These are phyloP conservation scores for Octodonta nipae DNA, from an alignment of 2,888 invertebrate genomes.

Conservation along the genomic window DNA sequence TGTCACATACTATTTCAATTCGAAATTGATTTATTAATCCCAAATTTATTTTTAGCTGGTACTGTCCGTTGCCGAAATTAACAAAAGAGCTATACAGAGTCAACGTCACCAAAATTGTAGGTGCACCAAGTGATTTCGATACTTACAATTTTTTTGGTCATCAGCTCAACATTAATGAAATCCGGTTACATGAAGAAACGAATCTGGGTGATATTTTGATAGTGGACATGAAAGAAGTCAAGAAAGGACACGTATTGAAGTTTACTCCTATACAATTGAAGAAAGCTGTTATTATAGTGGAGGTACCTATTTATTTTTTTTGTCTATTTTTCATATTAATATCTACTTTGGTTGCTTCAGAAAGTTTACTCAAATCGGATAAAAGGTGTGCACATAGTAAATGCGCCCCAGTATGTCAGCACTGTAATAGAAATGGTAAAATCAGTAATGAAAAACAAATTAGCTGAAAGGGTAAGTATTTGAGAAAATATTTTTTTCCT, in stretches of 20 bases:
- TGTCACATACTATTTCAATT: no score
- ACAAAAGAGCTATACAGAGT: slow-evolving; percentile 36
- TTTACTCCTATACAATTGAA: slow-evolving; percentile 34
- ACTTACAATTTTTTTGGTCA: slow-evolving; percentile 30
- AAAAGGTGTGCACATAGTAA: slow-evolving; percentile 36
- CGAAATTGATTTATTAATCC: no score
- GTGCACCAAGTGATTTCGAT: slow-evolving; percentile 21
- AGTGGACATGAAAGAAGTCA: slow-evolving; percentile 31
- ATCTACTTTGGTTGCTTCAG: slow-evolving; percentile 32
- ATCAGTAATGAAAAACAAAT: slow-evolving; percentile 34
- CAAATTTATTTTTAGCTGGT: slow-evolving; percentile 32
- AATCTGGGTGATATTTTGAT: slow-evolving; percentile 36
- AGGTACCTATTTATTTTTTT: no score
- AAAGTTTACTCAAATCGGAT: slow-evolving; percentile 37
- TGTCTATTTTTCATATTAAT: no score
- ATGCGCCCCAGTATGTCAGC: slow-evolving; percentile 29
- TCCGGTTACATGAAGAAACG: slow-evolving; percentile 35
- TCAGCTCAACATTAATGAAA: slow-evolving; percentile 35
- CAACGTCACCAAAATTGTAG: slow-evolving; percentile 32
- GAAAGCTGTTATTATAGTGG: slow-evolving; percentile 33
- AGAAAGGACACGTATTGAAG: slow-evolving; percentile 33
- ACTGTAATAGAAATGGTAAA: slow-evolving; percentile 30
- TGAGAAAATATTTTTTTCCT: no score
- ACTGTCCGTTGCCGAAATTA: slow-evolving; percentile 36
- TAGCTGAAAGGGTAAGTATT: slow-evolving; percentile 32